Base-by-base conservation (phyloP, 2,888 invertebrate genomes). In the Protodeltote pygarga region DNA sequence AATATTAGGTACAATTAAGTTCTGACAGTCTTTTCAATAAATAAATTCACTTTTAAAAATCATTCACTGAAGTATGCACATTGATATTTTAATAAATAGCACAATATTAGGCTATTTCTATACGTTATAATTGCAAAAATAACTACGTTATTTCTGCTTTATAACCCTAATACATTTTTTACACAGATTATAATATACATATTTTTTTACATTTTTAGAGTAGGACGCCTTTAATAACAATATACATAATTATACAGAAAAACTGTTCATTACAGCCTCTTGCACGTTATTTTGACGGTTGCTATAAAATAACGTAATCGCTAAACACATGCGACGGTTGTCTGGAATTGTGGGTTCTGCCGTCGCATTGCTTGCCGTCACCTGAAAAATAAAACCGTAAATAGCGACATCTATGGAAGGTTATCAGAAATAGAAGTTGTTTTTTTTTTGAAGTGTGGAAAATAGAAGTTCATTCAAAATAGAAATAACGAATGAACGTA, bases 311-410 rank as follows among this genome's bases (percentile, higher is more conserved):
- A 39, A 46, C 35, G 38, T 35, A 53, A 60, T 64, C 44, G 55
- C 64, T 87, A 90, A 38, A 89, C 84, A 52, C 91, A 90, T 62
- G 87, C 91, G 88, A 91, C 90, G 84, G 90, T 86, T 14, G 87
- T 75, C 49, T 90, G 87, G 58, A 89, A 87, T 63, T 87, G 88
- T 2, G 91, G 81, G 49, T 84, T 84, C 64, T 86, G 87, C 83
- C 91, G 90, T 55, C 90, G 89, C 87, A 88, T 77, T 24, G 82
- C 77, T 72, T 71, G 81, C 63, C 89, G 91, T 92, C 91, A 91
- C 87, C 91, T 91, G 79, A 5, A 74, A 81, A 37, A 25, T 41
- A 54, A 41, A 34, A n/a, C n/a, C n/a, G n/a, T n/a, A n/a, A n/a
- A n/a, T n/a, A n/a, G n/a, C 32, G 3, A 29, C 13, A 15, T 19